Base-by-base conservation (phyloP, 1,140 invertebrate species). In the Hydropsyche tenuis region DNA sequence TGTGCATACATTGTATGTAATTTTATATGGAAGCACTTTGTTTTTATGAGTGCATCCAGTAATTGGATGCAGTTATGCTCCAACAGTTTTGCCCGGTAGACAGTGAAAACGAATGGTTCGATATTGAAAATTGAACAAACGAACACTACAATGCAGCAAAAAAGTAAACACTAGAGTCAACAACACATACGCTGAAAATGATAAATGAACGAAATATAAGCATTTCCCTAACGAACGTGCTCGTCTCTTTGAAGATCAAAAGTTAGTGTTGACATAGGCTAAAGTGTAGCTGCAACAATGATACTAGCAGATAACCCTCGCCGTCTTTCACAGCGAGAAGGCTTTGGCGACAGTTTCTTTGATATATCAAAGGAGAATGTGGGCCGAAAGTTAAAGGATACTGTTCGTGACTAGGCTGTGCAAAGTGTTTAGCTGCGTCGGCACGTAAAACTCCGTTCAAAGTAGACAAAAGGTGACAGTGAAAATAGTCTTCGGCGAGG, bases 311-410 rank as follows among this genome's bases (percentile, higher is more conserved):
- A 53, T 53, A 53, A 53, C 48, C 48, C 48, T 1, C 14, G 9
- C 3, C 20, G n/a, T 53, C 48, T 53, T 53, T n/a, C 9, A 37
- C 9, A 37, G 3, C 30, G 3, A 37, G 48, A n/a, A 16, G 1
- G 16, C 20, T 53, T 53, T 7, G 16, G 9, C 9, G 48, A 53
- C 48, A 53, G 48, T 53, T 53, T 53, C 23, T 60, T 60, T 60
- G 56, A 60, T 27, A 25, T 60, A 27, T 60, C 56, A 60, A 60
- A 60, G 56, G 56, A 60, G 22, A 5, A 56, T 56, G 51, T 23
- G 51, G 18, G 20, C 20, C 18, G 22, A 22, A 23, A 22, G 18
- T 53, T 53, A 20, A 53, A 20, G 48, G 48, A 53, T 16, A 18
- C 14, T 9, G 30, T 37, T 37, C 30, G 30, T 37, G 30, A 3